Evolutionary conservation across 2,797 vertebrate species (phyloP).

Genomic region (Pachyuromys duprasi): DNA sequence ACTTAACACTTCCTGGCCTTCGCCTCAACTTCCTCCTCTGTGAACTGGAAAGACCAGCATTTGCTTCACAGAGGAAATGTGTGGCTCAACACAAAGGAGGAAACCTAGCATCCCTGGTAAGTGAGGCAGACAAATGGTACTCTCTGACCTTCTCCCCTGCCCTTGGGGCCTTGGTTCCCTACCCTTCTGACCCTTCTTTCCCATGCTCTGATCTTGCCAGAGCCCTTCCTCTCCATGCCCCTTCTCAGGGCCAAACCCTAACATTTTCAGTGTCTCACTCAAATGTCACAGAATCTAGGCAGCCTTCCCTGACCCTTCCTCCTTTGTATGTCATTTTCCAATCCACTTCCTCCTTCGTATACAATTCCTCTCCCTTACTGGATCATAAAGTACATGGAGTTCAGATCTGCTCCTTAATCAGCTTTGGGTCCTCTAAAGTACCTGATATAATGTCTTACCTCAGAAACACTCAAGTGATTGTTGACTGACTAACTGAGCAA

Average conservation of each 20-base stretch:
- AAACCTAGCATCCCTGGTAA: not conserved
- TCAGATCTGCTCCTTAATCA: not conserved
- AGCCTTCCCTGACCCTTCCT: not conserved
- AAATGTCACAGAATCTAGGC: not conserved
- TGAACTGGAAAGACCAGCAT: not conserved
- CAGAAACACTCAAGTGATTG: not conserved
- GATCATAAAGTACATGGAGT: not conserved
- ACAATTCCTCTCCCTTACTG: not conserved
- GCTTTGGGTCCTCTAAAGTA: not conserved
- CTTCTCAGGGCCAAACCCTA: not conserved
- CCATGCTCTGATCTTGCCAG: not conserved
- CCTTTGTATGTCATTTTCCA: not conserved
- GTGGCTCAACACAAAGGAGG: not conserved
- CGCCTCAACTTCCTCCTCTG: not conserved
- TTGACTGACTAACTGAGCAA: not conserved
- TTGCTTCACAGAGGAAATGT: not conserved
- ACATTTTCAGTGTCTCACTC: not conserved
- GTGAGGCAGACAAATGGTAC: not conserved
- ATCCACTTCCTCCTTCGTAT: not conserved
- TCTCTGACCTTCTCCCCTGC: not conserved
- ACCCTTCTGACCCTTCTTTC: not conserved
- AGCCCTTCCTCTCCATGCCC: not conserved
- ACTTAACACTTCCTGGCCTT: not conserved
- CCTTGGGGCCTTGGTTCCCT: not conserved
- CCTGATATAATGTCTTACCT: not conserved